phyloP scores from a whole-genome alignment of 2,888 invertebrate species.

The Caenorhabditis sp. region DNA sequence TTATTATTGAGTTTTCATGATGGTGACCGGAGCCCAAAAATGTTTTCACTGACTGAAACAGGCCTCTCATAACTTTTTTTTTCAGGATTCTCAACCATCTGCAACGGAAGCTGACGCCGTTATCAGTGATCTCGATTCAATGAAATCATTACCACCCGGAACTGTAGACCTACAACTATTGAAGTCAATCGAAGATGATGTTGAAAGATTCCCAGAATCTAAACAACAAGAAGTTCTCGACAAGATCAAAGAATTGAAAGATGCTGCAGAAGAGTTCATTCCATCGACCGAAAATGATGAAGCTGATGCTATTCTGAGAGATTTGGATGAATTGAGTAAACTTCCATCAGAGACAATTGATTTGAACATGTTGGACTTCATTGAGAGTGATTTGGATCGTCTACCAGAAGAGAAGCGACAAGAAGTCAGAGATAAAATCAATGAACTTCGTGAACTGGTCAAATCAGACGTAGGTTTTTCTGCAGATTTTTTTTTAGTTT shows the following conservation, averaged over 20 bases:
- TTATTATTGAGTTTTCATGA: no score
- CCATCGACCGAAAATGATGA: slow-evolving; percentile 4
- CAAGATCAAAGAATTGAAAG: slow-evolving; percentile 14
- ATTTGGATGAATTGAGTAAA: slow-evolving; percentile 10
- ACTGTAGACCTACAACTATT: slow-evolving; percentile 28
- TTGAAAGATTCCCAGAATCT: slow-evolving; percentile 6
- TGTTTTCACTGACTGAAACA: no score
- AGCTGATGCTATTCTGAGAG: slow-evolving; percentile 1
- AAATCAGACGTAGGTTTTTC: background rate
- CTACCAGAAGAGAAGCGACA: slow-evolving; percentile 9
- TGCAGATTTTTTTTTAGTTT: no score
- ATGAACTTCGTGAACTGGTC: slow-evolving; percentile 8
- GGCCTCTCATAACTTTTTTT: no score
- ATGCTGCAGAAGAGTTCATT: slow-evolving; percentile 10
- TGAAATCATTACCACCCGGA: slow-evolving; percentile 13
- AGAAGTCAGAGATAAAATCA: slow-evolving; percentile 14
- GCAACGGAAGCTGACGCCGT: slow-evolving; percentile 8
- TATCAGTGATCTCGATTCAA: slow-evolving; percentile 14
- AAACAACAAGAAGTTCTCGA: slow-evolving; percentile 9
- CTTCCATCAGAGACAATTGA: slow-evolving; percentile 16
- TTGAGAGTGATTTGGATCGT: slow-evolving; percentile 16
- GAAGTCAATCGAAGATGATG: slow-evolving; percentile 14
- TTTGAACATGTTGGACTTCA: slow-evolving; percentile 7
- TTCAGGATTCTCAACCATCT: no score
- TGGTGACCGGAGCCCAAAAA: no score